Percentiles rank a stretch among this genome's conserved stretches.
Evolutionary conservation across 2,113 vertebrate genomes (phyloP).

Genomic region (Gymnarchus niloticus): DNA sequence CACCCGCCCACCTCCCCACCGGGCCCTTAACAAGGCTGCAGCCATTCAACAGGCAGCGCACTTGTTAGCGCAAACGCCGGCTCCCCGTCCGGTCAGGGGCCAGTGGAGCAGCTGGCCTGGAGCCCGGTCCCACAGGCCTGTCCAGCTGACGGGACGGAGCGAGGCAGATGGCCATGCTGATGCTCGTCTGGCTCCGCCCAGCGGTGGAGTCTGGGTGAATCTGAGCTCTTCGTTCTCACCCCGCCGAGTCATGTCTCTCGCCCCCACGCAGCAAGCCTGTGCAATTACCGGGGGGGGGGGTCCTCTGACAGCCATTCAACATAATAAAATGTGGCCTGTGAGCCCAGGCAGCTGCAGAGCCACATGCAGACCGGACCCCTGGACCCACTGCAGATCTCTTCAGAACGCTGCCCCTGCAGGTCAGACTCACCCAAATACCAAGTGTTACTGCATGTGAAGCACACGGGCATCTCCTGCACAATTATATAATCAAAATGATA

Average conservation of each 20-base stretch:
- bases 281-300: no score
- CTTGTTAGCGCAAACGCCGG: conserved; percentile 49
- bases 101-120: conserved; percentile 72
- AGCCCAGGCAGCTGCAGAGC: conserved; percentile 78
- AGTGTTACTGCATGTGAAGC: conserved; percentile 21
- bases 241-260: conserved; percentile 72
- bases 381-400: neutral
- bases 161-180: conserved; percentile 75
- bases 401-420: neutral
- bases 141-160: conserved; percentile 77
- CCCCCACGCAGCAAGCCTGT: conserved; percentile 67
- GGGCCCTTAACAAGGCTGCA: conserved; percentile 41
- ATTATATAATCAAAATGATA: conserved; percentile 98
- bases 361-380: conserved; percentile 67
- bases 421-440: neutral
- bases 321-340: conserved; percentile 72
- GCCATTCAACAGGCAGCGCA: conserved; percentile 49
- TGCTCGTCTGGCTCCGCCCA: conserved; percentile 47
- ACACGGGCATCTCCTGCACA: conserved; percentile 75
- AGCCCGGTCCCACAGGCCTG: conserved; percentile 65
- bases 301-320: conserved; percentile 73
- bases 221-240: conserved; percentile 73
- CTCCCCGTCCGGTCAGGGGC: conserved; percentile 58
- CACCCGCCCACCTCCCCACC: neutral
- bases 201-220: conserved; percentile 75